Base-by-base conservation (phyloP, 2,888 invertebrate species). In the Elysia crispata region DNA sequence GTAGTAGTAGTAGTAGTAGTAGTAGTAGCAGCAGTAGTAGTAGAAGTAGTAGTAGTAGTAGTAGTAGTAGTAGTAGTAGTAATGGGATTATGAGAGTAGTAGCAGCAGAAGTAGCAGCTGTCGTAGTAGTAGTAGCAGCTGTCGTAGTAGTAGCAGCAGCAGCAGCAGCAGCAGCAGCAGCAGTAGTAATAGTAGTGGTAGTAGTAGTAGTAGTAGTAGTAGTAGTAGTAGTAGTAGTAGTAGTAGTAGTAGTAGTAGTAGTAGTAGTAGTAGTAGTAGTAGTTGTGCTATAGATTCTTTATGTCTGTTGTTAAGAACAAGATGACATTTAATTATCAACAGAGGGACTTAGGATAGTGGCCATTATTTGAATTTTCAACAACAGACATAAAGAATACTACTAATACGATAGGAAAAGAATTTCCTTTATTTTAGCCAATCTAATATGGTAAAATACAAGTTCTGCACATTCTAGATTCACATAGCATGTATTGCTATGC, bases 231-330 rank as follows among this genome's bases (percentile, higher is more conserved):
- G 74, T 74, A 74, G 50, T 74, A 57, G 74, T 74, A 57, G 74
- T 74, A 57, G 30, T 74, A 74, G 74, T 74, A 57, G 74, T 74
- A 74, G 74, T 74, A 74, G 74, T 74, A 74, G 74, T 74, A 57
- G 74, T 74, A 74, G 74, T 74, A 74, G 74, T 74, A 74, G 74
- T 74, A 57, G 74, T 74, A 57, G 74, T 74, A 57, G 74, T 74
- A 74, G 54, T 74, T 30, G 80, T 75, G 82, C n/a, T n/a, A n/a
- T n/a, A n/a, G n/a, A n/a, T n/a, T n/a, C n/a, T n/a, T 79, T 0
- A 82, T 78, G 57, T 80, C 80, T 3, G 66, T 49, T 23, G 28
- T 80, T 30, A 81, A 80, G 28, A 11, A 76, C 20, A 76, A 81
- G 30, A 54, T 70, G 23, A 15, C 81, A 23, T 28, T 18, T n/a